Evolutionary conservation across 2,888 invertebrate species (phyloP), one percentile per base, ranked within the genome.

Genomic region (Eupelmus urozonus): DNA sequence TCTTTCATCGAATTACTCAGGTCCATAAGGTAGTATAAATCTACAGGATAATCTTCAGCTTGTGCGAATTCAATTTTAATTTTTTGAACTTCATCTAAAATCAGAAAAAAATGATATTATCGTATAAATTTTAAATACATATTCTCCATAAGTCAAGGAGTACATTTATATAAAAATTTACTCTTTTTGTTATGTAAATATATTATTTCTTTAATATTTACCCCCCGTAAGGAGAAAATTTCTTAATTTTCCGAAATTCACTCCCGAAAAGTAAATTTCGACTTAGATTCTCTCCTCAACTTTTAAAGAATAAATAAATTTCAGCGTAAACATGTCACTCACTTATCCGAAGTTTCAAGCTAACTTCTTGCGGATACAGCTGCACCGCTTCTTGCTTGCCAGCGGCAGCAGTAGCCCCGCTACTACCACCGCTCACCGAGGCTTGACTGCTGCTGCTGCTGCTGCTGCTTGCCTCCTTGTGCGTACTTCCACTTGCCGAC

Each of bases 21-120:
- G 91, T 99, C 99, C 99, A 99, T 99, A 86, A 99, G 94, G 89
- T 99, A 99, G 90, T 99, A 99, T 20, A 99, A 93, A 91, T 99
- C 99, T 1, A 99, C 98, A 0, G 99, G 99, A 90, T 99, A 99
- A 90, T 99, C 98, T 87, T 95, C 94, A 0, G 96, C 96, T 91
- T 96, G 96, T 0, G 95, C 94, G 88, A 96, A 97, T 53, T 92
- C 92, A 86, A 97, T 94, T 5, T 92, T 90, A 85, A 97, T 91
- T 83, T 92, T 93, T 85, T 95, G 93, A 82, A 94, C 93, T 91
- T 96, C 94, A 87, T 95, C 96, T 96, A 89, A 72, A 91, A 90
- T 60, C 0, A 25, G 2, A 55, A 74, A 25, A 20, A 34, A 29
- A 40, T 65, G 49, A 42, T 60, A 23, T 62, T 63, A 42, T 69